Conservation (phyloP, 2,797 vertebrate species). For the Bradypus variegatus region DNA sequence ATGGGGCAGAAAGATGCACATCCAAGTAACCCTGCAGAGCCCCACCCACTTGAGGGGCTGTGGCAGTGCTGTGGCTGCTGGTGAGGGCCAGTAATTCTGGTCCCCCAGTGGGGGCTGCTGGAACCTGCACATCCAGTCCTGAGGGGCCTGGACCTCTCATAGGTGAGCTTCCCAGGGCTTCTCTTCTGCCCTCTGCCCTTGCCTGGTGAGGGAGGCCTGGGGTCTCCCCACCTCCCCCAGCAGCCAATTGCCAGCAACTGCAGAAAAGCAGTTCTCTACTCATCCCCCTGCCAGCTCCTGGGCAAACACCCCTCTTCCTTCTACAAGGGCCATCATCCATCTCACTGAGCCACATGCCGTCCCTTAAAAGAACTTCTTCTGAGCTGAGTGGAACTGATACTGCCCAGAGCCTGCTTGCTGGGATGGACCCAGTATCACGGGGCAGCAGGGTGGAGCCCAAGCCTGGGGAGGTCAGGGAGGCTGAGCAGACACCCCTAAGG, state of each 20-base stretch:
- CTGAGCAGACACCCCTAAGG: neutral
- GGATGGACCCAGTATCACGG: neutral
- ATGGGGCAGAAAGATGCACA: neutral
- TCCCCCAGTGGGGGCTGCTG: neutral
- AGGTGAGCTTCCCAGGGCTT: neutral
- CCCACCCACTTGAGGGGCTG: no score
- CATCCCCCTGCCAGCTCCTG: neutral
- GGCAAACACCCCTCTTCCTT: neutral
- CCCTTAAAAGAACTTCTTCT: conserved; percentile 54
- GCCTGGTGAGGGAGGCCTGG: neutral
- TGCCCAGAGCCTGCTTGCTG: neutral
- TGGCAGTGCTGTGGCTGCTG: neutral
- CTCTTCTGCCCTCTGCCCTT: neutral
- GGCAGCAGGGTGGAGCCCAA: rapidly evolving
- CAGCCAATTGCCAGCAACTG: neutral
- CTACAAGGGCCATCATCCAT: neutral
- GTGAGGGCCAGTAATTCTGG: neutral
- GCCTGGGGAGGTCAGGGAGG: neutral
- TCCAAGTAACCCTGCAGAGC: neutral
- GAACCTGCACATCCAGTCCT: neutral
- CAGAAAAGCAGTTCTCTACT: neutral
- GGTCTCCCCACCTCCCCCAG: neutral
- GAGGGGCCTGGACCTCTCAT: neutral
- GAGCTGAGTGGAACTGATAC: neutral
- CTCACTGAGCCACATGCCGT: conserved; percentile 6